Conservation (phyloP, 2,888 invertebrate species). For the Aleiodes alternator region DNA sequence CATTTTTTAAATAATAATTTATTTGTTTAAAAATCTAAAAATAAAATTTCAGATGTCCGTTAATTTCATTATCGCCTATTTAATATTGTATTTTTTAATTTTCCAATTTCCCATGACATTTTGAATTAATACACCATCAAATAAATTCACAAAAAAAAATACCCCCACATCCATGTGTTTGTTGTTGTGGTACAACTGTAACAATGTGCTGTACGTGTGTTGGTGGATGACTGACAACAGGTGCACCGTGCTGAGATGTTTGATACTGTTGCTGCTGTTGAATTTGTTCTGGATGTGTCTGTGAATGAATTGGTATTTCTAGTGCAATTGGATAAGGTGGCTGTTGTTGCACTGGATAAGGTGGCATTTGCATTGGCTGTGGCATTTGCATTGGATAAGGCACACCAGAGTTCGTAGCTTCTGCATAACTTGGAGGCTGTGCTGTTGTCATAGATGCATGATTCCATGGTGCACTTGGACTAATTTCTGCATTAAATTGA, state of each 20-base stretch:
- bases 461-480: conserved; percentile 9
- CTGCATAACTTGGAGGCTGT: conserved; percentile 52
- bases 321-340: conserved; percentile 37
- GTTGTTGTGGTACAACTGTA: neutral
- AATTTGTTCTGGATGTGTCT: neutral
- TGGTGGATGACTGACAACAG: conserved; percentile 10
- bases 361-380: conserved; percentile 24
- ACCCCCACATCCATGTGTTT: too few relatives aligned
- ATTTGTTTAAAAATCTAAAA: too few relatives aligned
- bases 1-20: too few relatives aligned
- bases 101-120: neutral
- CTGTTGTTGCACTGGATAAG: conserved; percentile 28
- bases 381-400: conserved; percentile 3
- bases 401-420: conserved; percentile 41
- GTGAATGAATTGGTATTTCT: neutral
- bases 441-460: neutral
- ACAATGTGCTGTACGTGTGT: conserved; percentile 19
- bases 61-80: too few relatives aligned
- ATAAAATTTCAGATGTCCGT: too few relatives aligned
- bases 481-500: neutral
- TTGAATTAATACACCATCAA: neutral
- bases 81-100: too few relatives aligned
- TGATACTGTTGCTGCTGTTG: neutral
- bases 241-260: neutral
- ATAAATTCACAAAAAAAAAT: neutral